phyloP scores from a whole-genome alignment of 2,888 invertebrate genomes.

The Bibio marci region DNA sequence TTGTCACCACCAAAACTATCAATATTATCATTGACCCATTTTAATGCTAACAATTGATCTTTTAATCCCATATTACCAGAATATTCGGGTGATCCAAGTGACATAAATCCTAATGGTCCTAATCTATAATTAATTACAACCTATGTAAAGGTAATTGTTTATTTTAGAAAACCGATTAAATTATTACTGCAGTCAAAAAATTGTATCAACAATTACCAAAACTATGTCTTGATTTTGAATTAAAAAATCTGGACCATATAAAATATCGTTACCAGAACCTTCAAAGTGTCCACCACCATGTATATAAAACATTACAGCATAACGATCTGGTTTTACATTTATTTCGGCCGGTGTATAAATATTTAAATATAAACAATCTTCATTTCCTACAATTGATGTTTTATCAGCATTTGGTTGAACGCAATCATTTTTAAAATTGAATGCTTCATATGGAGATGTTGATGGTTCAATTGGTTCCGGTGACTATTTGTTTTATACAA shows the following conservation, averaged over 20 bases:
- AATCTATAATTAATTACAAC: constrained; percentile 26
- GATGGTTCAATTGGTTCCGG: constrained; percentile 1
- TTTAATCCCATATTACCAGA: constrained; percentile 28
- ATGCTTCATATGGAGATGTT: constrained; percentile 1
- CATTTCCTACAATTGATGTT: neutral
- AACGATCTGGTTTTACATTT: no score
- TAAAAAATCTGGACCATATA: constrained; percentile 4
- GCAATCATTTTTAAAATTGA: constrained; percentile 2
- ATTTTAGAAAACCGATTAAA: no score
- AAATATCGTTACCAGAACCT: neutral
- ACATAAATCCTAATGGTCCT: constrained; percentile 28
- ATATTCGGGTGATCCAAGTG: constrained; percentile 19
- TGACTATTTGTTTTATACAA: no score
- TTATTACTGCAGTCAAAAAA: neutral
- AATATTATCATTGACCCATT: constrained; percentile 26
- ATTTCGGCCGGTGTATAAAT: constrained; percentile 1
- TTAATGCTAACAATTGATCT: constrained; percentile 25
- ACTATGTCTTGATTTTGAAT: constrained; percentile 2
- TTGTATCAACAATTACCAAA: neutral
- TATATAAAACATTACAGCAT: constrained; percentile 4
- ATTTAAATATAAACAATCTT: constrained; percentile 6
- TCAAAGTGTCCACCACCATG: constrained; percentile 1
- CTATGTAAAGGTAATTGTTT: no score
- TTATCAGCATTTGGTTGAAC: neutral
- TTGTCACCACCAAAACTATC: constrained; percentile 25